phyloP scores from a whole-genome alignment of 92 coral and sea anemone species.

The Porites rus region DNA sequence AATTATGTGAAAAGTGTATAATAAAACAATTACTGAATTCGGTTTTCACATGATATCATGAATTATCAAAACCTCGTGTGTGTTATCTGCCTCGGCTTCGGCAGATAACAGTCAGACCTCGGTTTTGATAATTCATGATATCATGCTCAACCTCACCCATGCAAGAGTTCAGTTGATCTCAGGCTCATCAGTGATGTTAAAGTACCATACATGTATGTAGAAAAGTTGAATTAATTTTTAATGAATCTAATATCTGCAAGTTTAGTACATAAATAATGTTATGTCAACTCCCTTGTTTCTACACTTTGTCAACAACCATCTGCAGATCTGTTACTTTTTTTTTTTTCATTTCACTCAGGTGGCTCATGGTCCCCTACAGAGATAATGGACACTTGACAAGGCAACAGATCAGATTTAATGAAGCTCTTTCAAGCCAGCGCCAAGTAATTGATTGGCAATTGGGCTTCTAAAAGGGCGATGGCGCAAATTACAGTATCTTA shows the following conservation, averaged over 20 bases:
- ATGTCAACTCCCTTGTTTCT: neutral
- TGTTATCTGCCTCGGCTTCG: too few relatives aligned
- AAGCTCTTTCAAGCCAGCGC: neutral
- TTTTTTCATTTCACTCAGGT: slow-evolving; percentile 8
- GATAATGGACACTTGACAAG: neutral
- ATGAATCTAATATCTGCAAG: slow-evolving; percentile 13
- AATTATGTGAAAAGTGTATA: too few relatives aligned
- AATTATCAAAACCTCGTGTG: too few relatives aligned
- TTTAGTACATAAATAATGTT: neutral
- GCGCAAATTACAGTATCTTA: slow-evolving; percentile 44
- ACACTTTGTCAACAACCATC: neutral
- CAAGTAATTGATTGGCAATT: slow-evolving; percentile 27
- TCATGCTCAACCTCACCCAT: too few relatives aligned
- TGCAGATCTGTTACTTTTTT: neutral
- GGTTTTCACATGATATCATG: too few relatives aligned
- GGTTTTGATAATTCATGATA: too few relatives aligned
- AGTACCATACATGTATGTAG: slow-evolving; percentile 3
- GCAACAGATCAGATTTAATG: neutral
- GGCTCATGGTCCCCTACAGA: neutral
- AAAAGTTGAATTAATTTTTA: slow-evolving; percentile 18
- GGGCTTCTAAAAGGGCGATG: slow-evolving; percentile 20
- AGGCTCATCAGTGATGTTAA: slow-evolving; percentile 4
- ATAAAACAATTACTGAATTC: too few relatives aligned
- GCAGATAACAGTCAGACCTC: too few relatives aligned
- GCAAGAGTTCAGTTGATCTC: slow-evolving; percentile 16